These are phyloP conservation scores for Pseudomyrmex flavicornis DNA, from an alignment of 1,140 invertebrate genomes.

Conservation along the genomic window DNA sequence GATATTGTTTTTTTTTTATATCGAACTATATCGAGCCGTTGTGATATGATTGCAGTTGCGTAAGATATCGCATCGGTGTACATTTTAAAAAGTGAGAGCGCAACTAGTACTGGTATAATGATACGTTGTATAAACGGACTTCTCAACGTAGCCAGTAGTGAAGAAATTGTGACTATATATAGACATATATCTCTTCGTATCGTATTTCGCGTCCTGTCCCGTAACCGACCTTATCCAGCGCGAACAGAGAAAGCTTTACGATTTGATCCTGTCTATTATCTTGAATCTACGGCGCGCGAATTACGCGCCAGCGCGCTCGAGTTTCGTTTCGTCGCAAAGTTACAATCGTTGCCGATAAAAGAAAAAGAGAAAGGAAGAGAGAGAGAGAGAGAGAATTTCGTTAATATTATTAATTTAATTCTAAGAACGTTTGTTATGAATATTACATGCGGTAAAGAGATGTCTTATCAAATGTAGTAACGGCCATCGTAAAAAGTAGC, in stretches of 20 bases:
- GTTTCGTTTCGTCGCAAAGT: background rate
- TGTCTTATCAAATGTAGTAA: slow-evolving; percentile 10
- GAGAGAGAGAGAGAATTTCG: no score
- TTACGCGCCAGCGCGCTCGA: background rate
- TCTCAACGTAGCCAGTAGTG: slow-evolving; percentile 14
- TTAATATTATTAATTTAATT: background rate
- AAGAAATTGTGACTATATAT: slow-evolving; percentile 19
- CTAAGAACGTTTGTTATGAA: background rate
- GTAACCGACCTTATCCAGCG: slow-evolving; percentile 30
- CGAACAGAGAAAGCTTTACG: slow-evolving; percentile 31
- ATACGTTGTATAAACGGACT: slow-evolving; percentile 42
- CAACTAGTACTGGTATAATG: background rate
- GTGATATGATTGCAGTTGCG: no score
- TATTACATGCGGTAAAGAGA: background rate
- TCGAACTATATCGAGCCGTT: background rate
- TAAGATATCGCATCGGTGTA: background rate
- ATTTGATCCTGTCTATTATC: background rate
- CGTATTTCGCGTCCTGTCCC: slow-evolving; percentile 22
- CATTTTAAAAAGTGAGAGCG: slow-evolving; percentile 42
- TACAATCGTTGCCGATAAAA: background rate
- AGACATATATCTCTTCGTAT: slow-evolving; percentile 47
- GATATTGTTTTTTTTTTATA: background rate
- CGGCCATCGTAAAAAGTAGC: background rate
- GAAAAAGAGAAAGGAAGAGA: no score
- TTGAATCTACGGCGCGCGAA: background rate